Evolutionary conservation across 2,888 invertebrate genomes (phyloP).

Genomic region (Diaphora mendica): DNA sequence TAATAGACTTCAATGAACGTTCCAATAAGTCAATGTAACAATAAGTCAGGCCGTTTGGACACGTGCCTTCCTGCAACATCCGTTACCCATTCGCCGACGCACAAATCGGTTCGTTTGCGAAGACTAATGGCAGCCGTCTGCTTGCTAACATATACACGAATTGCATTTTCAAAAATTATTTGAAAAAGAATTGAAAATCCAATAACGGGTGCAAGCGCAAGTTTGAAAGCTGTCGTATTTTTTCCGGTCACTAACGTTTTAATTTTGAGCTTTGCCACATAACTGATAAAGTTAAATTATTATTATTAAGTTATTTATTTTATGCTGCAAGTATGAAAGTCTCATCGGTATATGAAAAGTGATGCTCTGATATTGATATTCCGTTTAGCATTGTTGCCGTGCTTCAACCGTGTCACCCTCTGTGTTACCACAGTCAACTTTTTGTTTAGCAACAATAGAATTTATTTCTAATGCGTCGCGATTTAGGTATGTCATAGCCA

Average conservation of each 20-base stretch:
- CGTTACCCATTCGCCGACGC: constrained; percentile 83
- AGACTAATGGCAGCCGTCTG: constrained; percentile 81
- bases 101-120: constrained; percentile 85
- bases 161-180: constrained; percentile 80
- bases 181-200: constrained; percentile 75
- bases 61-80: constrained; percentile 78
- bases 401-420: constrained; percentile 68
- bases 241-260: constrained; percentile 42
- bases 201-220: constrained; percentile 66
- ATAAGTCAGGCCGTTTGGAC: constrained; percentile 75
- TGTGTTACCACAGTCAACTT: constrained; percentile 62
- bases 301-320: too few relatives aligned
- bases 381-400: constrained; percentile 64
- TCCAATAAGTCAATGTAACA: constrained; percentile 71
- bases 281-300: constrained; percentile 39
- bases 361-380: constrained; percentile 66
- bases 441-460: constrained; percentile 73
- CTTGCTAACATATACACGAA: constrained; percentile 69
- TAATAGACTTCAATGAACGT: constrained; percentile 76
- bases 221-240: constrained; percentile 58
- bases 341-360: constrained; percentile 62
- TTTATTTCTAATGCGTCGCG: constrained; percentile 62
- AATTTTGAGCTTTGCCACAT: constrained; percentile 42
- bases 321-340: constrained; percentile 30
- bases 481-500: constrained; percentile 68